Base-by-base conservation (phyloP, 2,797 vertebrate genomes). In the Jordanella pulchra region DNA sequence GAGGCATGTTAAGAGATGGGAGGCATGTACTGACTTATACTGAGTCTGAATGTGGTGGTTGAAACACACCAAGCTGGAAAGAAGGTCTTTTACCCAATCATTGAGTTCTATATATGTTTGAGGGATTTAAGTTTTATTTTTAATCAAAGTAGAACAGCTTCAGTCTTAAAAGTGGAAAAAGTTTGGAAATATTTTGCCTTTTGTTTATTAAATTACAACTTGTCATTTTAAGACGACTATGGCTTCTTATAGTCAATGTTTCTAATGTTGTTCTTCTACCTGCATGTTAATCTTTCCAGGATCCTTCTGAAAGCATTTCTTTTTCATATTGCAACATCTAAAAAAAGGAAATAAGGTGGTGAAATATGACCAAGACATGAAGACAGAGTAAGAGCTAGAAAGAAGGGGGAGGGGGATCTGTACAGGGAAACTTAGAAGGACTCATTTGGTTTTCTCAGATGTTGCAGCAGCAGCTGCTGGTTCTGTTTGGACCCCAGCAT, bases 401-500 rank as follows among this genome's bases (percentile, higher is more conserved):
- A 58, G 32, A 9, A 18, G 10, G 12, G 56, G 54, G 67, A 65
- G 50, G 17, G 66, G 78, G 32, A 63, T 77, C 65, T 89, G 79
- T 89, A 90, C 83, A 88, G 61, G 67, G 54, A 71, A 80, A 79
- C 81, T 77, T 86, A 68, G 9, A 77, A 76, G 74, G 55, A 70
- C 74, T 95, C 95, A 98, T 95, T 99, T 99, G 93, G 95, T 84
- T 94, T 97, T 98, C 80, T 96, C 97, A 6, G 93, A 90, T 35
- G 96, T 93, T 54, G 90, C 65, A 84, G 94, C 89, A 42, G 92
- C 94, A 75, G 93, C 88, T 53, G 92, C 93, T 0, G 96, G 94
- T 72, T 99, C 97, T 48, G 97, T 97, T 87, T 98, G 98, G 84
- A 97, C 95, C 60, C 95, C 95, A 0, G 96, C 96, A 1, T 99